Evolutionary conservation across 2,797 vertebrate genomes (phyloP), one percentile per base, ranked within the genome.

Genomic region (Nasua narica): DNA sequence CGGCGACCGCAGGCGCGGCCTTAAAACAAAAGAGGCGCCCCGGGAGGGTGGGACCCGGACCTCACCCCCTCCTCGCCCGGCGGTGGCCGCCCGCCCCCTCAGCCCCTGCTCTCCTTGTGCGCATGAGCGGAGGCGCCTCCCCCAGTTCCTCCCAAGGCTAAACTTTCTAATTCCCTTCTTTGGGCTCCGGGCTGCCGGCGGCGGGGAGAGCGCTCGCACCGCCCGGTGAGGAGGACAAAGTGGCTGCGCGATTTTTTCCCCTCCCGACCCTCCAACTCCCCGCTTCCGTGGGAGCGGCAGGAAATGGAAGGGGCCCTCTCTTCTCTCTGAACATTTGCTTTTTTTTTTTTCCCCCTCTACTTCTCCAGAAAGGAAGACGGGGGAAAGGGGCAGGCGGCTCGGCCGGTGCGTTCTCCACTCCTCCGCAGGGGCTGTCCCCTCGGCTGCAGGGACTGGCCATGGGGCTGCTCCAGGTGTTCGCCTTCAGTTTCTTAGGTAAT

Each of bases 401-500:
- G 56, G 79, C 70, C 5, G 67, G 52, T 19, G 94, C 52, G 79
- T 37, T 58, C 85, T 65, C 72, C 40, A 13, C 70, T 86, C 69
- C 58, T 62, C 56, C 37, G 77, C 91, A 78, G 69, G 60, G 76
- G 84, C 58, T 65, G 60, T n/a, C 14, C 60, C 60, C 18, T 10
- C n/a, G n/a, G 65, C 65, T 54, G 81, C 90, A 78, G 72, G 70
- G 65, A 82, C 60, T 23, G n/a, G 97, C 88, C 97, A 98, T 98
- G 98, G 97, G 97, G 82, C 85, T 77, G 77, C 94, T 98, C 92
- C 96, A 94, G 96, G 97, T 98, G 97, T 86, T 97, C 92, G 84
- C 97, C 52, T 94, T 97, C 97, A 90, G 97, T 69, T 97, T 98
- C 97, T 93, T 98, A 97, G 98, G 98, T 99, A 98, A 98, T 88